Conservation (phyloP, 2,797 vertebrate genomes). For the Lutjanus campechanus region DNA sequence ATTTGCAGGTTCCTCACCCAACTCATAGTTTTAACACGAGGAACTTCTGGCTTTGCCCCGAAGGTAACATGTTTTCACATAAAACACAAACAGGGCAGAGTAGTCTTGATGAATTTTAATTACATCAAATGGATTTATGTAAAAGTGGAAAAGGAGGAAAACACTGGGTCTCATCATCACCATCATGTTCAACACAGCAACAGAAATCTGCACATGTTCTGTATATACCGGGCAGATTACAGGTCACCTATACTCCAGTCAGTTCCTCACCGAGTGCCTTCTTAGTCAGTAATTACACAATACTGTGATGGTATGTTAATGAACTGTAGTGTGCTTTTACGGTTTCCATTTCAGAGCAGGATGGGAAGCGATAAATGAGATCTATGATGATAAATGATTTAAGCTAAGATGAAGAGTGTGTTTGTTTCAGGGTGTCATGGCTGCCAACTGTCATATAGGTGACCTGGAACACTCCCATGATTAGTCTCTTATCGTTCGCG, state of each 20-base stretch:
- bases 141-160: slow-evolving; percentile 85
- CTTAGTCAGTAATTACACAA: slow-evolving; percentile 8
- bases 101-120: slow-evolving; percentile 77
- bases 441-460: slow-evolving; percentile 45
- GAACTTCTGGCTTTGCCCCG: neutral
- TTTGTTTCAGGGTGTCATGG: slow-evolving; percentile 14
- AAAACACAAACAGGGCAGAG: slow-evolving; percentile 25
- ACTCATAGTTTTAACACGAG: neutral
- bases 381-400: slow-evolving; percentile 14
- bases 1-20: neutral
- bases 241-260: slow-evolving; percentile 65
- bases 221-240: slow-evolving; percentile 28
- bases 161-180: slow-evolving; percentile 69
- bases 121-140: slow-evolving; percentile 86
- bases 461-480: slow-evolving; percentile 56
- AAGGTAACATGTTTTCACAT: neutral
- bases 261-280: neutral
- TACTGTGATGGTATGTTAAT: neutral
- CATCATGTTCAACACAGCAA: slow-evolving; percentile 70
- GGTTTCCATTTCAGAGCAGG: slow-evolving; percentile 35
- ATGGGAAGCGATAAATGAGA: slow-evolving; percentile 17
- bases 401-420: slow-evolving; percentile 21
- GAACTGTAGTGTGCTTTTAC: slow-evolving; percentile 25
- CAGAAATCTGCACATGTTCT: slow-evolving; percentile 54
- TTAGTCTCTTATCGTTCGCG: slow-evolving; percentile 27